Evolutionary conservation across 2,797 vertebrate species (phyloP).

Genomic region (Sebastes matsubarae): DNA sequence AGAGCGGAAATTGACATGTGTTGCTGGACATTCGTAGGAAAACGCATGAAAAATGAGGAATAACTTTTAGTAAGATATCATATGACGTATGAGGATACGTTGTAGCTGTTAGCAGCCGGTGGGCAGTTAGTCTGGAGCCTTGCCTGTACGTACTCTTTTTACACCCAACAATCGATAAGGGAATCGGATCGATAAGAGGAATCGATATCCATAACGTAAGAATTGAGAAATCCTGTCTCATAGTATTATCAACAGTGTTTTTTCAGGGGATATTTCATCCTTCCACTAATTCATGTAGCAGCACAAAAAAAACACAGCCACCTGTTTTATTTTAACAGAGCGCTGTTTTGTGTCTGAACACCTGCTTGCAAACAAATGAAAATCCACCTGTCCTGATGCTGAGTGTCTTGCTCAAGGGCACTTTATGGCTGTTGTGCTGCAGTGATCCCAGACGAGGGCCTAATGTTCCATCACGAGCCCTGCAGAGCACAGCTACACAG

Average conservation of each 20-base stretch:
- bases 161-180: not conserved
- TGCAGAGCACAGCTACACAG: slow-evolving; percentile 15
- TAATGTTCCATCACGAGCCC: slow-evolving; percentile 23
- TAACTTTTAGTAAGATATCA: no score
- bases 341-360: not conserved
- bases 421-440: not conserved
- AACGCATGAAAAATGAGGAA: no score
- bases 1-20: no score
- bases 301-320: not conserved
- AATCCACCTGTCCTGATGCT: slow-evolving; percentile 7
- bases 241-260: not conserved
- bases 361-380: slow-evolving; percentile 6
- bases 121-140: not conserved
- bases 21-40: no score
- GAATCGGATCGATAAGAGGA: not conserved
- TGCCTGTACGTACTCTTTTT: not conserved
- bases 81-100: no score
- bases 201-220: not conserved
- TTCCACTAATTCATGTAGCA: not conserved
- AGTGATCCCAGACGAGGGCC: not conserved
- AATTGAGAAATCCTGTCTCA: not conserved
- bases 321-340: not conserved
- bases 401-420: slow-evolving; percentile 16
- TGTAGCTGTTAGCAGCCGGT: not conserved
- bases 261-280: not conserved